A percentile compares a stretch with the other conserved stretches of the same genome.
Evolutionary conservation across 2,113 vertebrate species (phyloP).

Genomic region (Lepidothrix coronata): DNA sequence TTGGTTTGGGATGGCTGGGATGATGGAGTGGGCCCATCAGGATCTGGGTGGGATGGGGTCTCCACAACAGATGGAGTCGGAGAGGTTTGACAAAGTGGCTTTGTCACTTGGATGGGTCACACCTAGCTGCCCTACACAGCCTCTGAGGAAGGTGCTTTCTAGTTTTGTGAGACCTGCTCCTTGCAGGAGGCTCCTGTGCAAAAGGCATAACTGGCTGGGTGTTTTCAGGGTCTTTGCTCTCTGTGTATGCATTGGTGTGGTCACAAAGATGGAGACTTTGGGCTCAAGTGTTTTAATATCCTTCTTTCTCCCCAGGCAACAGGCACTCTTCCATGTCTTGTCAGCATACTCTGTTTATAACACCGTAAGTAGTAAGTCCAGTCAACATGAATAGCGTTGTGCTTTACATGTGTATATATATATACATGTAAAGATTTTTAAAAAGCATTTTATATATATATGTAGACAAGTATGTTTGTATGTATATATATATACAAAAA

Average conservation of each 20-base stretch:
- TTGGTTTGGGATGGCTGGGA: neutral
- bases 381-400: neutral
- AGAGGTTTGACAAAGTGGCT: neutral
- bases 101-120: neutral
- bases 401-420: neutral
- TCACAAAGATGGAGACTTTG: neutral
- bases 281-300: neutral
- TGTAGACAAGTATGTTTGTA: neutral
- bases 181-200: neutral
- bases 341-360: constrained; percentile 94
- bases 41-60: neutral
- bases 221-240: neutral
- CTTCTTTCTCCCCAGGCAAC: constrained; percentile 79
- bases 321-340: constrained; percentile 88
- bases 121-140: neutral
- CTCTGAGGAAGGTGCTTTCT: neutral
- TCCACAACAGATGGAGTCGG: neutral
- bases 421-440: neutral
- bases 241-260: accelerated
- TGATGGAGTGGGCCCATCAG: neutral
- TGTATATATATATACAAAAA: neutral
- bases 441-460: neutral
- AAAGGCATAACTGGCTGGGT: neutral
- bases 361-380: constrained; percentile 78
- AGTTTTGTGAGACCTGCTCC: neutral